Evolutionary conservation across 2,888 invertebrate genomes (phyloP).

Genomic region (Zhuqinia jingwanae): DNA sequence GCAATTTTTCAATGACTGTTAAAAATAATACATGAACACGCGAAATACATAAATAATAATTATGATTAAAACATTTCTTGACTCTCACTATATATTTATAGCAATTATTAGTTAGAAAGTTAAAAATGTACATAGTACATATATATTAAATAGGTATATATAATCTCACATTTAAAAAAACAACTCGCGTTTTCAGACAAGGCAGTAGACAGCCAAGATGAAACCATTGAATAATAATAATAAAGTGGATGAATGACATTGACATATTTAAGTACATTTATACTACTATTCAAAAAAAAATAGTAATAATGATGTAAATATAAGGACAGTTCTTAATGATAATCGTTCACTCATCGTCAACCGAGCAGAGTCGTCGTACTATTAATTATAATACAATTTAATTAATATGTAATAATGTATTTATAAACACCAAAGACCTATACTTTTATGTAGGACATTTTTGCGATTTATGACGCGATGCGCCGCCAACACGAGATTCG

Average conservation of each 20-base stretch:
- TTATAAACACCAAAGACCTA: slow-evolving; percentile 6
- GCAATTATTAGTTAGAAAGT: no score
- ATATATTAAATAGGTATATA: no score
- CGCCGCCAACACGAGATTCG: no score
- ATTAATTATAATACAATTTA: no score
- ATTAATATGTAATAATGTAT: no score
- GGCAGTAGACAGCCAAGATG: background rate
- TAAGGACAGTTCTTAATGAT: background rate
- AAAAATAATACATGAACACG: background rate
- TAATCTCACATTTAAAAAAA: no score
- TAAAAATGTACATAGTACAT: no score
- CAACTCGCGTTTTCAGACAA: no score
- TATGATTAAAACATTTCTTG: slow-evolving; percentile 5
- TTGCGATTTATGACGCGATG: no score
- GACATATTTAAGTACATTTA: slow-evolving; percentile 5
- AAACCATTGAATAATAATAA: background rate
- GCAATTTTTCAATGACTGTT: slow-evolving; percentile 72
- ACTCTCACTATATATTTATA: background rate
- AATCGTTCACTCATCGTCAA: background rate
- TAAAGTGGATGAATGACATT: background rate
- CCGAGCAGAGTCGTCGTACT: background rate
- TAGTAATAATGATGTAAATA: background rate
- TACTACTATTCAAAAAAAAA: background rate
- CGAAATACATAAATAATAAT: background rate
- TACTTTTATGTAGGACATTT: no score